A percentile compares a stretch with the other conserved stretches of the same genome.
Conservation (phyloP, 2,797 vertebrate species). For the Arnoldichthys spilopterus region DNA sequence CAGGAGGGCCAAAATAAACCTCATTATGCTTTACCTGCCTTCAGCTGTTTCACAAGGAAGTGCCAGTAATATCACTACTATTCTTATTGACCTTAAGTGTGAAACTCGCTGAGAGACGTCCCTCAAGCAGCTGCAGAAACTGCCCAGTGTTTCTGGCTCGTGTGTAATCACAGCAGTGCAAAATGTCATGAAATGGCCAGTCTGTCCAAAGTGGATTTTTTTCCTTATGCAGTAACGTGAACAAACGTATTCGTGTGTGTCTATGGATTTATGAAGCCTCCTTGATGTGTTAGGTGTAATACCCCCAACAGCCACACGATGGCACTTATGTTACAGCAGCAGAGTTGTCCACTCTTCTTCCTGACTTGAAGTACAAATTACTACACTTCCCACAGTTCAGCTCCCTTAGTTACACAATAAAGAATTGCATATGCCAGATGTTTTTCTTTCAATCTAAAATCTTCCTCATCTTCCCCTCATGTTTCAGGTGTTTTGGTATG, state of each 20-base stretch:
- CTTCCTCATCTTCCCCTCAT: constrained; percentile 27
- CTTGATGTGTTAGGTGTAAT: background rate
- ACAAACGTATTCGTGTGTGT: too few species aligned
- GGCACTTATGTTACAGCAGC: constrained; percentile 48
- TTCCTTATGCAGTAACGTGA: too few species aligned
- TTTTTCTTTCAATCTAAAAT: background rate
- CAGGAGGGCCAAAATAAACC: background rate
- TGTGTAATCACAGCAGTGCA: background rate
- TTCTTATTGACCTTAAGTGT: background rate
- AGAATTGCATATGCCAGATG: background rate
- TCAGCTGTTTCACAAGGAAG: background rate
- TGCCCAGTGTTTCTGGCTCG: background rate
- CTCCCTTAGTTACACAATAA: background rate
- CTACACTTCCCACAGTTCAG: background rate
- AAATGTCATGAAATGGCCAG: too few species aligned
- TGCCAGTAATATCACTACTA: background rate
- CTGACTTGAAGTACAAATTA: background rate
- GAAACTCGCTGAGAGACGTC: background rate
- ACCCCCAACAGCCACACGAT: constrained; percentile 54
- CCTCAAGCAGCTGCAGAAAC: background rate
- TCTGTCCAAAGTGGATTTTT: too few species aligned
- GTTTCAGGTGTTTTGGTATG: constrained; percentile 95
- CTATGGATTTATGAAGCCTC: too few species aligned
- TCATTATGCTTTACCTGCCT: background rate
- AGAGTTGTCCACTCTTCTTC: background rate